Conservation (phyloP, 1,140 invertebrate species). For the Mycetomoellerius zeteki region DNA sequence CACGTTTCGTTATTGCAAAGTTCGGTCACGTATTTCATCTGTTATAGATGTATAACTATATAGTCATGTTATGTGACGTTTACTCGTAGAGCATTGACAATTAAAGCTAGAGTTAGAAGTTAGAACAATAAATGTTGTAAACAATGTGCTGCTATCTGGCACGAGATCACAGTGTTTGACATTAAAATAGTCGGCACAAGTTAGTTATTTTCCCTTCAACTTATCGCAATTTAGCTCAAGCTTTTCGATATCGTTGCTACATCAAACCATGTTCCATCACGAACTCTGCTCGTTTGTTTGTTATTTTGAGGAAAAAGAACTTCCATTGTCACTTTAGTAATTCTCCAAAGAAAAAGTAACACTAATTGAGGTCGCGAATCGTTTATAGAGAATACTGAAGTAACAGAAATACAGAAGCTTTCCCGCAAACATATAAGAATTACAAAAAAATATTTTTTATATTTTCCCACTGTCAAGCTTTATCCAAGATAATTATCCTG, state of each 20-base stretch:
- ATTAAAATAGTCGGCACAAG: constrained; percentile 21
- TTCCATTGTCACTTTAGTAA: neutral
- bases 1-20: neutral
- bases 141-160: constrained; percentile 31
- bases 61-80: neutral
- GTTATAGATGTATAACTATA: neutral
- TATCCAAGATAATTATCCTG: constrained; percentile 9
- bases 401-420: neutral
- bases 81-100: constrained; percentile 28
- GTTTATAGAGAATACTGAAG: constrained; percentile 22
- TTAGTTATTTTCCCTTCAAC: constrained; percentile 13
- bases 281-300: neutral
- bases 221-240: constrained; percentile 9
- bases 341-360: neutral
- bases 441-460: neutral
- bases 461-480: neutral
- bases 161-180: constrained; percentile 8
- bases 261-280: neutral
- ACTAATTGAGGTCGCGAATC: neutral
- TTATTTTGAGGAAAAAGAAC: neutral
- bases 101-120: constrained; percentile 4
- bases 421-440: neutral
- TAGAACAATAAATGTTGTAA: constrained; percentile 25
- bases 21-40: constrained; percentile 4
- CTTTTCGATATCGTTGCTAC: neutral